phyloP scores from a whole-genome alignment of 2,888 invertebrate species.

The Leptinotarsa tumamoca region DNA sequence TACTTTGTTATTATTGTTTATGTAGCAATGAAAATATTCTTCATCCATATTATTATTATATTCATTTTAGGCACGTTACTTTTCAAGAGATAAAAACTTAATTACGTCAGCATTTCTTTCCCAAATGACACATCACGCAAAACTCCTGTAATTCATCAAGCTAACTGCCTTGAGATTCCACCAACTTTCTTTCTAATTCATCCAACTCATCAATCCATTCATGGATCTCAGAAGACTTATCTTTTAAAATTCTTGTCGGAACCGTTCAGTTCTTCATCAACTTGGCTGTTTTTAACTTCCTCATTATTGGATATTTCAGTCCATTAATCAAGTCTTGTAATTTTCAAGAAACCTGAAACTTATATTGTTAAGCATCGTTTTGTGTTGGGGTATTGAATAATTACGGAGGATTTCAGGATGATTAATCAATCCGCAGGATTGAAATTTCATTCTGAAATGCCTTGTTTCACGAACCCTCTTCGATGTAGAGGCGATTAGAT shows the following conservation, averaged over 20 bases:
- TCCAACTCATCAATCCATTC: conserved; percentile 22
- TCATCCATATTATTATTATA: too few species aligned
- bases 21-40: too few species aligned
- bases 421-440: conserved; percentile 29
- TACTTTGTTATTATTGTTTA: too few species aligned
- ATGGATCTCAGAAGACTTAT: conserved; percentile 6
- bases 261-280: conserved; percentile 23
- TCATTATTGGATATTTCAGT: conserved; percentile 31
- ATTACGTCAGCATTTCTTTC: not conserved
- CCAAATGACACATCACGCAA: not conserved
- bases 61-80: too few species aligned
- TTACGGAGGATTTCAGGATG: conserved; percentile 28
- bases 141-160: not conserved
- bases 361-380: conserved; percentile 40
- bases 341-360: conserved; percentile 42
- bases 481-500: not conserved
- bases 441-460: conserved; percentile 23
- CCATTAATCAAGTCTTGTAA: conserved; percentile 41
- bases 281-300: conserved; percentile 23
- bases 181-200: conserved; percentile 14
- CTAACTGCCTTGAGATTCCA: not conserved
- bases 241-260: conserved; percentile 1
- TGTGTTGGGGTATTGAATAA: conserved; percentile 33
- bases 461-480: not conserved
- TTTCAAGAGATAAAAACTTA: too few species aligned